These are phyloP conservation scores for Setophaga petechia DNA, from an alignment of 2,113 vertebrate species.

Conservation along the genomic window DNA sequence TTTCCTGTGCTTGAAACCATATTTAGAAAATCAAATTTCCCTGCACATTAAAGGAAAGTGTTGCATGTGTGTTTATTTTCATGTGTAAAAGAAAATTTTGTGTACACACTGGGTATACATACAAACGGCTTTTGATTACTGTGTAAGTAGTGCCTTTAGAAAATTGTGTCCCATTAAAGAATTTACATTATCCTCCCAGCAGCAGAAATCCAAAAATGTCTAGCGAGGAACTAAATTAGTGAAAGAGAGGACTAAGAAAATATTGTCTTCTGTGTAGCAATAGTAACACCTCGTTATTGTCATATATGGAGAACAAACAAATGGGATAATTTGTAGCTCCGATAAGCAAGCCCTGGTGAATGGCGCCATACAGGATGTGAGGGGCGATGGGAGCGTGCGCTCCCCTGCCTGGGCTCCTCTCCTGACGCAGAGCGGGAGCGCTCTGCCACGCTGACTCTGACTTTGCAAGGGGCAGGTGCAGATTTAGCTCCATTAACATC, in stretches of 20 bases:
- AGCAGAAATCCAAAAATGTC: background rate
- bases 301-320: background rate
- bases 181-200: background rate
- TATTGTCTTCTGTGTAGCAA: slow-evolving; percentile 13
- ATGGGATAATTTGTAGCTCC: background rate
- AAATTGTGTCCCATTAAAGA: slow-evolving; percentile 30
- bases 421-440: accelerated
- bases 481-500: background rate
- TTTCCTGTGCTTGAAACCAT: background rate
- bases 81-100: background rate
- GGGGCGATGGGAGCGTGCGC: background rate
- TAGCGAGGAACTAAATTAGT: slow-evolving; percentile 10
- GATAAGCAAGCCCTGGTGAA: background rate
- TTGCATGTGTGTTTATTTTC: background rate
- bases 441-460: background rate
- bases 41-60: background rate
- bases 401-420: background rate
- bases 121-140: background rate
- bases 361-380: background rate
- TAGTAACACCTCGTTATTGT: background rate
- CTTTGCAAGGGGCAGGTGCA: background rate
- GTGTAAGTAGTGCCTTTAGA: background rate
- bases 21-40: background rate
- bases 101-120: background rate
- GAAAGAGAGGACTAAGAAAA: background rate